phyloP scores from a whole-genome alignment of 1,140 invertebrate species.

The Drosophila subpulchrella region DNA sequence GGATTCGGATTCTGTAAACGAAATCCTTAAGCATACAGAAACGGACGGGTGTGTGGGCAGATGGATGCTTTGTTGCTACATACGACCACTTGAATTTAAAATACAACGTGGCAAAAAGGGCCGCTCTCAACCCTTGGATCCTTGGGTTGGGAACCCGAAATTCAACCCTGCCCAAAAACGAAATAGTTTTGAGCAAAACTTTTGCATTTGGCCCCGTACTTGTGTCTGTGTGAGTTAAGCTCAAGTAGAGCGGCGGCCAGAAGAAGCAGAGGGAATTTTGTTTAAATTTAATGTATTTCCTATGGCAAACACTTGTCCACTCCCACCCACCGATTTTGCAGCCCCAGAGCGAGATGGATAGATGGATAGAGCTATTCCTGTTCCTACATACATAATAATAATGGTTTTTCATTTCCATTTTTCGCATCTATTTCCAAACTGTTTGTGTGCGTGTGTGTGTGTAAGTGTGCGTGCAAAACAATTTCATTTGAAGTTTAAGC shows the following conservation, averaged over 20 bases:
- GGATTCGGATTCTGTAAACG: slow-evolving; percentile 68
- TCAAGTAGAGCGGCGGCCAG: slow-evolving; percentile 58
- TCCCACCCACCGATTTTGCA: not conserved
- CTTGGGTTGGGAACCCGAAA: slow-evolving; percentile 31
- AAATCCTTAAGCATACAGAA: slow-evolving; percentile 74
- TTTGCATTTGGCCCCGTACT: slow-evolving; percentile 68
- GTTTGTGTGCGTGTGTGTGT: slow-evolving; percentile 8
- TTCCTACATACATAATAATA: slow-evolving; percentile 64
- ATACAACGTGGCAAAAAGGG: slow-evolving; percentile 80
- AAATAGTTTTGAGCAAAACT: slow-evolving; percentile 77
- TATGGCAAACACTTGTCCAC: slow-evolving; percentile 73
- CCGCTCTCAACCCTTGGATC: slow-evolving; percentile 41
- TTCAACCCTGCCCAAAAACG: slow-evolving; percentile 44
- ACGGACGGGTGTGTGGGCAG: slow-evolving; percentile 16
- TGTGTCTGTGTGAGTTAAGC: slow-evolving; percentile 66
- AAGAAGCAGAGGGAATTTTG: slow-evolving; percentile 70
- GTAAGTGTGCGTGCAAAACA: slow-evolving; percentile 62
- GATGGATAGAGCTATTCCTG: slow-evolving; percentile 10
- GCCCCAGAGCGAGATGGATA: slow-evolving; percentile 1
- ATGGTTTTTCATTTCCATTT: slow-evolving; percentile 63
- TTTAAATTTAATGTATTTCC: slow-evolving; percentile 84
- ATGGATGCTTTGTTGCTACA: slow-evolving; percentile 54
- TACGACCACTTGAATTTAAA: slow-evolving; percentile 81
- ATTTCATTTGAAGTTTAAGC: slow-evolving; percentile 80
- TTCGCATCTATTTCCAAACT: slow-evolving; percentile 58